Evolutionary conservation across 2,113 vertebrate species (phyloP).

Genomic region (Falcunculus frontatus): DNA sequence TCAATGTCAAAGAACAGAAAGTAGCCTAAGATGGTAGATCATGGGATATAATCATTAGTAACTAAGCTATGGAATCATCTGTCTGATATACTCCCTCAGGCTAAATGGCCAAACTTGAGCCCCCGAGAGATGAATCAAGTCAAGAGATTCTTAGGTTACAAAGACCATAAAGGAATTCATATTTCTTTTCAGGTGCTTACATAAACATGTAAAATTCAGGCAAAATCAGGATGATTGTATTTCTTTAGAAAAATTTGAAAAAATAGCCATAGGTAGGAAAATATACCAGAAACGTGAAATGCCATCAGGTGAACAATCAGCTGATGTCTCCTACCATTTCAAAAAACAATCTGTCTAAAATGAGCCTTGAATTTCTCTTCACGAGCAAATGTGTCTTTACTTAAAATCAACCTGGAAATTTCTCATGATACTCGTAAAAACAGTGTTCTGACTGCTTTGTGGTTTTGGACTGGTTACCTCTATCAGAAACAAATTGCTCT

Average conservation of each 20-base stretch:
- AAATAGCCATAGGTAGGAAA: neutral
- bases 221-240: neutral
- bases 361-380: neutral
- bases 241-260: neutral
- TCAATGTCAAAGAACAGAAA: neutral
- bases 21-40: neutral
- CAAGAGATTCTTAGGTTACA: neutral
- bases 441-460: neutral
- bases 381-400: fast-evolving
- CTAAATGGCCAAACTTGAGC: neutral
- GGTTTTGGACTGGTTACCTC: neutral
- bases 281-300: neutral
- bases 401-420: neutral
- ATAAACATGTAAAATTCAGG: neutral
- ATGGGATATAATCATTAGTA: neutral
- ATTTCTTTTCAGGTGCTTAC: neutral
- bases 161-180: neutral
- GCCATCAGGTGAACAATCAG: neutral
- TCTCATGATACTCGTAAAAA: neutral
- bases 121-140: neutral
- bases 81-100: neutral
- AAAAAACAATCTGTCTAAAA: neutral
- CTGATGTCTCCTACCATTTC: neutral
- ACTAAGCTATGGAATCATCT: neutral
- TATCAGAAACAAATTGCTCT: neutral